Evolutionary conservation across 2,113 vertebrate genomes (phyloP).

Genomic region (Sphaerodactylus townsendi): DNA sequence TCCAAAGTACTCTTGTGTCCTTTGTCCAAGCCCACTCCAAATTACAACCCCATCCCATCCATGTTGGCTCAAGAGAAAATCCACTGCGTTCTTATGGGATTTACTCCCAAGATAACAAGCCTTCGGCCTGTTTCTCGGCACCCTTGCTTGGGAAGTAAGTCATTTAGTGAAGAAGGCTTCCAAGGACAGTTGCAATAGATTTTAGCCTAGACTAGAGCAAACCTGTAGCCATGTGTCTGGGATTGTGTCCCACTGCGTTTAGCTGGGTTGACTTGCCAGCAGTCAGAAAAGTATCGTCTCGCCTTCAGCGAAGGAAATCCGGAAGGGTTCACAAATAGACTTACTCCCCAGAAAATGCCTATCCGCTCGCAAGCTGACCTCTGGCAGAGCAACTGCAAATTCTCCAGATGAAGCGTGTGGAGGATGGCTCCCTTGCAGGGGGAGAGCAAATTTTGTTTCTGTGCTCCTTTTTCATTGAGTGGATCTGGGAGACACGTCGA

Average conservation of each 20-base stretch:
- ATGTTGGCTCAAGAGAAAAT: background rate
- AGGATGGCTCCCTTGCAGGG: no score
- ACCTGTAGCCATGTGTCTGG: background rate
- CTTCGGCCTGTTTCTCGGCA: background rate
- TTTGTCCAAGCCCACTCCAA: background rate
- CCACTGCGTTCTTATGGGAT: background rate
- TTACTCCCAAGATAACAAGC: background rate
- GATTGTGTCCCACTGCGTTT: background rate
- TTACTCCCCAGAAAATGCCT: background rate
- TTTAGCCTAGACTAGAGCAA: no score
- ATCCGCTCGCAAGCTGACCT: background rate
- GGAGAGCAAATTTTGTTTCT: background rate
- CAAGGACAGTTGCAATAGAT: background rate
- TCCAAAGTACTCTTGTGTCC: background rate
- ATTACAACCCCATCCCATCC: background rate
- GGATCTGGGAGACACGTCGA: background rate
- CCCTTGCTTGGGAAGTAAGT: background rate
- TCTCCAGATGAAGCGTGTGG: background rate
- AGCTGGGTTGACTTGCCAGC: background rate
- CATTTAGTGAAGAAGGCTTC: background rate
- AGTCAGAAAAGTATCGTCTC: background rate
- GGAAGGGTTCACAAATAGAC: no score
- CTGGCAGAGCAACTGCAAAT: background rate
- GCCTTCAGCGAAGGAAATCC: background rate
- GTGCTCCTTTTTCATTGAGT: background rate